A percentile compares a stretch with the other conserved stretches of the same genome.
phyloP scores from a whole-genome alignment of 2,797 vertebrate genomes.

The Lindbergichthys nudifrons region DNA sequence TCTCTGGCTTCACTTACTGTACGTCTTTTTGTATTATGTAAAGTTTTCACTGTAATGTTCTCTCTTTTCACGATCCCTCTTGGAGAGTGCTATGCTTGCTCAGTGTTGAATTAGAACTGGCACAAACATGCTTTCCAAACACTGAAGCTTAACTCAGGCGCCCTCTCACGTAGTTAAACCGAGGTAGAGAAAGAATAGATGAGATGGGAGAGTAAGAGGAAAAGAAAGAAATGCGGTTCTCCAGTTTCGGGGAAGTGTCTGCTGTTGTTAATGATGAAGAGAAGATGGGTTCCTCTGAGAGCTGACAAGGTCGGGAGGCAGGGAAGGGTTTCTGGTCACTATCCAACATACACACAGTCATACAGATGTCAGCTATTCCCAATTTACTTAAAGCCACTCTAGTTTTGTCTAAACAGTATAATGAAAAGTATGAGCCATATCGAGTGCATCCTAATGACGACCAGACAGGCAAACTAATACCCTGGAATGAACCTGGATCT shows the following conservation, averaged over 20 bases:
- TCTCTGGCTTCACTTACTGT: constrained; percentile 52
- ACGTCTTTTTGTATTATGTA: constrained; percentile 47
- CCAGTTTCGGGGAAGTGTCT: constrained; percentile 55
- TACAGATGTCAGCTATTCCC: constrained; percentile 59
- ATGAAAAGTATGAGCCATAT: constrained; percentile 36
- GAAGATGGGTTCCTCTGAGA: constrained; percentile 66
- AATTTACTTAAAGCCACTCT: constrained; percentile 44
- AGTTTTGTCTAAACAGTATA: constrained; percentile 49
- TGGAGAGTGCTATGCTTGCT: constrained; percentile 29
- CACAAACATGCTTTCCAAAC: constrained; percentile 52
- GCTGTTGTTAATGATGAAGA: constrained; percentile 60
- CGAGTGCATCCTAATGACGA: constrained; percentile 48
- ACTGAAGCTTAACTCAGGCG: constrained; percentile 27
- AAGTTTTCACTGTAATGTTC: constrained; percentile 41
- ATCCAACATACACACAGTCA: constrained; percentile 58
- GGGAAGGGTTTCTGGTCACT: constrained; percentile 44
- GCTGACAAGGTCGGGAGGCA: constrained; percentile 26
- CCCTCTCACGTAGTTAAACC: constrained; percentile 32
- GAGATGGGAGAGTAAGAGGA: constrained; percentile 19
- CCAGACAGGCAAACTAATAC: constrained; percentile 42
- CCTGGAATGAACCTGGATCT: constrained; percentile 50
- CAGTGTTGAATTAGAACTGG: constrained; percentile 66
- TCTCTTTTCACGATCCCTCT: constrained; percentile 34
- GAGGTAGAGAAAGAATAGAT: constrained; percentile 25
- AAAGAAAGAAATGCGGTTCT: constrained; percentile 35